phyloP scores from a whole-genome alignment of 1,140 invertebrate genomes.

The Drosophila sulfurigaster region DNA sequence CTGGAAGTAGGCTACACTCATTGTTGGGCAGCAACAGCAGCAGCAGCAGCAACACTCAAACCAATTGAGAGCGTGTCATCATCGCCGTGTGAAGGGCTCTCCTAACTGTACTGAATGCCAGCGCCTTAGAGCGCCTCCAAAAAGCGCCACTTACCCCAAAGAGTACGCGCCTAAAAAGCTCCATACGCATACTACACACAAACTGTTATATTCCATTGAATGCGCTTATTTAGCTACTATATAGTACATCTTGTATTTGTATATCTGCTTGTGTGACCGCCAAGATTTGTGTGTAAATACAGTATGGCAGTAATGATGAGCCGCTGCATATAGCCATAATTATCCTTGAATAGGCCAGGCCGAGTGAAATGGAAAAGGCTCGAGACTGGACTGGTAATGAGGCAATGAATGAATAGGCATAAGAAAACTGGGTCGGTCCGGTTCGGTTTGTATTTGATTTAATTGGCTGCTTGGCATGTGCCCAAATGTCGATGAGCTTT shows the following conservation, averaged over 20 bases:
- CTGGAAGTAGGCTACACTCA: constrained; percentile 52
- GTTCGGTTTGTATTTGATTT: not conserved
- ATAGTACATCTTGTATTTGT: constrained; percentile 5
- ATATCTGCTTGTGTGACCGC: constrained; percentile 9
- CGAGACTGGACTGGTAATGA: constrained; percentile 14
- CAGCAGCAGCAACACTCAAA: constrained; percentile 31
- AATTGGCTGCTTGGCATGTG: constrained; percentile 2
- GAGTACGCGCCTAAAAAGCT: constrained; percentile 3
- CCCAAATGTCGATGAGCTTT: not conserved
- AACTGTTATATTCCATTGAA: constrained; percentile 37
- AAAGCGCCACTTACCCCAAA: constrained; percentile 23
- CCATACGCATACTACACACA: not conserved
- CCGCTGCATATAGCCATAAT: constrained; percentile 24
- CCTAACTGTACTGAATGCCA: constrained; percentile 29
- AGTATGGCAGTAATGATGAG: constrained; percentile 34
- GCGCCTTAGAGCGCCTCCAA: not conserved
- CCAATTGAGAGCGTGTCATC: constrained; percentile 53
- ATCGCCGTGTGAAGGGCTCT: constrained; percentile 31
- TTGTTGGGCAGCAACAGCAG: constrained; percentile 18
- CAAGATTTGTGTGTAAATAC: constrained; percentile 57
- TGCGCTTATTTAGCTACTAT: constrained; percentile 41
- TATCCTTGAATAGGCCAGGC: constrained; percentile 37
- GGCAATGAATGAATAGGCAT: constrained; percentile 24
- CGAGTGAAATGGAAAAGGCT: constrained; percentile 19
- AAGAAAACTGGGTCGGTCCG: constrained; percentile 38